Evolutionary conservation across 2,797 vertebrate species (phyloP), one percentile per base, ranked within the genome.

Genomic region (Staurois parvus): DNA sequence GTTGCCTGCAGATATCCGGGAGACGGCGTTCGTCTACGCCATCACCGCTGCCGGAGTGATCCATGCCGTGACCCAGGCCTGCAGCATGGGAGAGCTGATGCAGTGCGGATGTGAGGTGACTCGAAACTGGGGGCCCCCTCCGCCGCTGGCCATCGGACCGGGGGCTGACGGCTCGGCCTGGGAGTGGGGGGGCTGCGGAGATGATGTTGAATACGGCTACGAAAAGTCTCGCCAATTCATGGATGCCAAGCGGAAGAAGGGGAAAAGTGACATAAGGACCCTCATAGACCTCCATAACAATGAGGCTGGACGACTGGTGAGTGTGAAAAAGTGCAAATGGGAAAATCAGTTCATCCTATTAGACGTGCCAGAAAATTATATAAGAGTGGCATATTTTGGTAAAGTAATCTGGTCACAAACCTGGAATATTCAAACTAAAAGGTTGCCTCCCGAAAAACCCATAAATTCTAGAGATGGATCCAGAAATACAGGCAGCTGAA

Each of bases 101-200:
- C 98, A 97, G 93, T 99, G 98, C 0, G 98, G 98, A 87, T 99
- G 98, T 0, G 97, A 98, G 91, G 95, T 96, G 3, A 97, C 96
- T 0, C 92, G 96, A 0, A 96, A 96, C 89, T 92, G 96, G 74
- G 95, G 94, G 0, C 94, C 96, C 0, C 97, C 98, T 0, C 96
- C 96, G 0, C 92, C 90, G 1, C 95, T 95, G 1, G 89, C 94
- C 0, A 89, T 91, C 0, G 87, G 94, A 9, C 84, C 94, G 0
- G 91, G 95, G 0, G 90, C 91, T 0, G 96, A 96, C 15, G 96
- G 95, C 34, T 95, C 96, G 0, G 96, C 97, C 89, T 99, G 98
- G 98, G 98, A 99, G 90, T 99, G 98, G 98, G 98, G 98, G 0
- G 98, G 98, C 89, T 99, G 98, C 0, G 98, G 98, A 5, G 98